Evolutionary conservation across 2,888 invertebrate species (phyloP).

Genomic region (Ernsta delagoae): DNA sequence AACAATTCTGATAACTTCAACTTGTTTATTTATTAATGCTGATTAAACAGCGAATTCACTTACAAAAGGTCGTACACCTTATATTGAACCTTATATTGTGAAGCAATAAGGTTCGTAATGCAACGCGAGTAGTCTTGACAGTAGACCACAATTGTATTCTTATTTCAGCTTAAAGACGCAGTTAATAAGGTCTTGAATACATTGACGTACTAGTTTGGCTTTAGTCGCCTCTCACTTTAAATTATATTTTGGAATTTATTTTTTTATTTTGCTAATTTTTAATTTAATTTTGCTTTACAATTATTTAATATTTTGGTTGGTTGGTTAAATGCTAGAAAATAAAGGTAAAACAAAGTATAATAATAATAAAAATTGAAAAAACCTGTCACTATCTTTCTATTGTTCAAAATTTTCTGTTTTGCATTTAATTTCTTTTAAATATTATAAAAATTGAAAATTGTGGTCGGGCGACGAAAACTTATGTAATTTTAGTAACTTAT

Average conservation of each 20-base stretch:
- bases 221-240: constrained; percentile 2
- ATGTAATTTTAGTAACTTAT: constrained; percentile 65
- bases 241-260: not conserved
- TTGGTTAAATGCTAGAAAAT: not conserved
- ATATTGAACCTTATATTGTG: too few relatives aligned
- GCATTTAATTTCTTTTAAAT: constrained; percentile 40
- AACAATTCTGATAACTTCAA: not conserved
- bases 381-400: too few relatives aligned
- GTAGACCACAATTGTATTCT: constrained; percentile 18
- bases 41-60: not conserved
- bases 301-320: not conserved
- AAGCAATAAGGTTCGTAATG: too few relatives aligned
- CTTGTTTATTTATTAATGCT: too few relatives aligned
- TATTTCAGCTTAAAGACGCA: constrained; percentile 6
- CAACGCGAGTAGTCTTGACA: too few relatives aligned
- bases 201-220: not conserved
- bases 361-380: too few relatives aligned
- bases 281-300: not conserved
- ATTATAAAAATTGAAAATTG: constrained; percentile 2
- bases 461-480: constrained; percentile 42
- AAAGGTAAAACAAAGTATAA: not conserved
- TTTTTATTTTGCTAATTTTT: not conserved
- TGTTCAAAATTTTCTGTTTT: constrained; percentile 13
- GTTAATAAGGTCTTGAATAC: constrained; percentile 2
- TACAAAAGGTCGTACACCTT: not conserved